Evolutionary conservation across 2,797 vertebrate species (phyloP), one percentile per base, ranked within the genome.

Genomic region (Micropoecilia bifurca): DNA sequence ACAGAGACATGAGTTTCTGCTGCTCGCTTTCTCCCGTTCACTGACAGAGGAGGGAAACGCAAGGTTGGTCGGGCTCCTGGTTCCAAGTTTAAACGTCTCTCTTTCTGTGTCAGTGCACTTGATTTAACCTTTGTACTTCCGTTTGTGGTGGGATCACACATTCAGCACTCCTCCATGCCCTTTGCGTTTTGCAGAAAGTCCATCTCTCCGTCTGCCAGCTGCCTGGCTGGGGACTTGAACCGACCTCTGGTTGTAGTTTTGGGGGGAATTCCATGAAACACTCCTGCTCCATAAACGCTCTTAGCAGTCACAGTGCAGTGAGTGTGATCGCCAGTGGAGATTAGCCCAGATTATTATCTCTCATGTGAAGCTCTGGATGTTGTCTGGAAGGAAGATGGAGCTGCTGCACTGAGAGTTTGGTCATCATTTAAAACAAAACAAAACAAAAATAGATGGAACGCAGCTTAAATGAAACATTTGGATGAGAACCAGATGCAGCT

Each of bases 1-100:
- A 86, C 87, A 71, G 86, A 91, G 92, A 91, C 92, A 95, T 95
- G 94, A 90, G 91, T 90, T 91, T 91, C 89, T 57, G 71, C 89
- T 77, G 84, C 84, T 75, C 75, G 41, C 76, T 87, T 77, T 86
- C 83, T 89, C 80, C 82, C 85, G 79, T 87, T 88, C 91, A 89
- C 86, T 94, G 92, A 95, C 75, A 81, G 46, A 78, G 46, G 77
- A 91, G 82, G 82, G 84, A 89, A 88, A 75, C 12, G 79, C 82
- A 81, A 94, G 92, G 93, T 94, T 85, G 83, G 93, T 94, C 76
- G 63, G 73, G 33, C 79, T 83, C 14, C 30, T 45, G 10, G 41
- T 87, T 75, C 41, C 45, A 66, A 81, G 46, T 83, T 78, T 77
- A 71, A 85, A 30, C 25, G 1, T 13, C 53, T 39, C 68, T 76